phyloP scores from a whole-genome alignment of 2,888 invertebrate species.

The Eutolmus rufibarbis region DNA sequence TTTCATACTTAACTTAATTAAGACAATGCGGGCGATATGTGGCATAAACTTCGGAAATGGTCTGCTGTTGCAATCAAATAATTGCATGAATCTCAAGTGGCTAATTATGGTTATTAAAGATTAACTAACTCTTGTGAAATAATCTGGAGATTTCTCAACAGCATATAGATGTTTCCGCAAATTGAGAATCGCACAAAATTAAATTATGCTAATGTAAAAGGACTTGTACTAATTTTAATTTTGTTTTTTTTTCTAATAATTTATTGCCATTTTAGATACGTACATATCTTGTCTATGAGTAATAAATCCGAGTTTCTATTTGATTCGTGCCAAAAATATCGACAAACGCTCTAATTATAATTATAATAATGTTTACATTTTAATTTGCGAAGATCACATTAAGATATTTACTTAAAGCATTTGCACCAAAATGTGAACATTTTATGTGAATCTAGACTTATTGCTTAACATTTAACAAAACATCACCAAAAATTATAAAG shows the following conservation, averaged over 20 bases:
- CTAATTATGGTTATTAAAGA: not conserved
- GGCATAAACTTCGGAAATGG: not conserved
- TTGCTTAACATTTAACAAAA: no score
- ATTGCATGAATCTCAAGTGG: not conserved
- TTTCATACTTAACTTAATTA: conserved; percentile 1
- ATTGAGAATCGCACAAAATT: not conserved
- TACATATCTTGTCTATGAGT: no score
- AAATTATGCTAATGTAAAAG: not conserved
- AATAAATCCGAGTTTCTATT: no score
- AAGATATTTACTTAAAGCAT: not conserved
- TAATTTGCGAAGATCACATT: not conserved
- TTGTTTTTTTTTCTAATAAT: no score
- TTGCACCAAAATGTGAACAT: no score
- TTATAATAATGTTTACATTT: not conserved
- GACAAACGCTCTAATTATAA: no score
- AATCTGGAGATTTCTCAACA: not conserved
- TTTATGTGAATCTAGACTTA: no score
- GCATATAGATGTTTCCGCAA: not conserved
- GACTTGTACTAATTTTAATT: not conserved
- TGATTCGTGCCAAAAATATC: no score
- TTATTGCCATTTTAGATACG: no score
- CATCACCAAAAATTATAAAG: not conserved
- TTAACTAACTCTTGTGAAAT: not conserved
- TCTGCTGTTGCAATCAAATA: not conserved
- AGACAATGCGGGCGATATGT: not conserved